phyloP scores from a whole-genome alignment of 2,113 vertebrate genomes.

The Spizaetus ornatus region DNA sequence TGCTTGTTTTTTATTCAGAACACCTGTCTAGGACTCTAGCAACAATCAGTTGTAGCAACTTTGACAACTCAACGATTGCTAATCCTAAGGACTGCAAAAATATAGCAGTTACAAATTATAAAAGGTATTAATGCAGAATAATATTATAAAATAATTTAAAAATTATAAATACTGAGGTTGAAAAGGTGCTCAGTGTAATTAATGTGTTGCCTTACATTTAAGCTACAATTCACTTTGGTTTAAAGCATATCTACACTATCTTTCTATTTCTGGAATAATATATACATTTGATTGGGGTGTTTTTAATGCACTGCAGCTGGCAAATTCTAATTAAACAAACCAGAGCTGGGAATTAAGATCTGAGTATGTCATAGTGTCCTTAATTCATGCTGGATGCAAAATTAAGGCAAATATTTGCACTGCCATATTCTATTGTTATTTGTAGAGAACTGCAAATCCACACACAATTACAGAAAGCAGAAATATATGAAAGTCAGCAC shows the following conservation, averaged over 20 bases:
- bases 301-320: neutral
- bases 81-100: neutral
- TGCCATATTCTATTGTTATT: neutral
- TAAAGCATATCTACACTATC: neutral
- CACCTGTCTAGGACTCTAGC: fast-evolving
- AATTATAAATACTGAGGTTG: neutral
- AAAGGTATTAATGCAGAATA: neutral
- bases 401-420: neutral
- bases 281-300: neutral
- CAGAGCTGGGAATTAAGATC: neutral
- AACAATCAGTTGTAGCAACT: neutral
- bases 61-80: neutral
- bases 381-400: neutral
- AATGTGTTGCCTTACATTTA: neutral
- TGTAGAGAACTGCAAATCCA: neutral
- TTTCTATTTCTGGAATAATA: neutral
- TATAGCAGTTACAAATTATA: neutral
- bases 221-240: neutral
- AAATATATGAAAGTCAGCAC: neutral
- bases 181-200: neutral
- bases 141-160: neutral
- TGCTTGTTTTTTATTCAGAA: neutral
- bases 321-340: neutral
- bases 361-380: neutral
- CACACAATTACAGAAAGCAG: neutral